phyloP scores from a whole-genome alignment of 2,113 vertebrate genomes.

The Heliornis fulica region DNA sequence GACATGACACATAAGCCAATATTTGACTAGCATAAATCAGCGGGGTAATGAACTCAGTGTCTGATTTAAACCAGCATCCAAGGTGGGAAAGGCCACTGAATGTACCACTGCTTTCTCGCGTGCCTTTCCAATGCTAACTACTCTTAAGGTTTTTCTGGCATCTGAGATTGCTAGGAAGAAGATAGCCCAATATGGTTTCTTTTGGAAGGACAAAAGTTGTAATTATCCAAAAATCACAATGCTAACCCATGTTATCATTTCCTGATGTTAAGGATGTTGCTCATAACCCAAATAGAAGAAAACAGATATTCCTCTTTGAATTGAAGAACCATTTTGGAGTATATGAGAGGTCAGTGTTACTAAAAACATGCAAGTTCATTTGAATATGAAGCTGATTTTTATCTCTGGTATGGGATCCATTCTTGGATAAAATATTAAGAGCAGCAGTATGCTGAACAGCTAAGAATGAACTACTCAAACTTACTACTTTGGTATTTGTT shows the following conservation, averaged over 20 bases:
- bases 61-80: not conserved
- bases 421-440: not conserved
- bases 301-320: constrained; percentile 3
- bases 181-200: constrained; percentile 12
- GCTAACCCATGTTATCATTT: not conserved
- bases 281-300: not conserved
- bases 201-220: constrained; percentile 12
- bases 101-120: not conserved
- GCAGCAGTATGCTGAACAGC: not conserved
- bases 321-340: constrained; percentile 13
- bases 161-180: not conserved
- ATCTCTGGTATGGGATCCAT: not conserved
- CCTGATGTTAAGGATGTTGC: not conserved
- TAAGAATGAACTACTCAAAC: not conserved
- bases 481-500: not conserved
- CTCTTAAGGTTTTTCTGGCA: constrained; percentile 3
- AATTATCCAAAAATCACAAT: constrained; percentile 60
- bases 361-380: not conserved
- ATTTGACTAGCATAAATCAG: not conserved
- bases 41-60: not conserved
- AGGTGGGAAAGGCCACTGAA: not conserved
- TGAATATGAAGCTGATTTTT: not conserved
- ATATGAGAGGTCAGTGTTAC: not conserved
- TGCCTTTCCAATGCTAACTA: constrained; percentile 13
- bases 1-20: not conserved